Evolutionary conservation across 2,888 invertebrate species (phyloP), one percentile per base, ranked within the genome.

Genomic region (Oithona nana): DNA sequence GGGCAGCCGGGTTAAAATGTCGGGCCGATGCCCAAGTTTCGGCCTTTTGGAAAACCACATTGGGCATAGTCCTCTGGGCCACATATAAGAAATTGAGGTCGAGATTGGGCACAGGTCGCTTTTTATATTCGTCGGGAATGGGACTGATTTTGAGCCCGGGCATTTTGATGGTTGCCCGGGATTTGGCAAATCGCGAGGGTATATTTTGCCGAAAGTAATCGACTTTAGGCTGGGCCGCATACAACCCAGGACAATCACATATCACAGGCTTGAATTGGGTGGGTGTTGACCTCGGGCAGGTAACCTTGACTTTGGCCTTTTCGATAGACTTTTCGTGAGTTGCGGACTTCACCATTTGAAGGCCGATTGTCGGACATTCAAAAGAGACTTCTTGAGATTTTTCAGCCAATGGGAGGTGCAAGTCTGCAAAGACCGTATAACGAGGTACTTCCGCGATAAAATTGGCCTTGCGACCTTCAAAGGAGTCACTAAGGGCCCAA

Each of bases 381-480:
- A 24, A 54, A 54, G 26, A 24, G 54, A 54, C 26, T 54, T 20
- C 26, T 26, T 54, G 54, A 54, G 54, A 24, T 20, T 54, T 54
- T 39, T 39, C 39, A 20, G 54, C 54, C 54, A 54, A 26, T 24
- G 16, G 26, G 22, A 54, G 24, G 24, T 26, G 54, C 26, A 54
- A 26, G 20, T 54, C 54, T 54, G 54, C 26, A 54, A 54, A 54
- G 54, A 54, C 54, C 26, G 54, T 24, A 26, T 24, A 54, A 26
- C 16, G 16, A 26, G 22, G 54, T 26, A 54, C 26, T 20, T 20
- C 24, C 16, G 22, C 16, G 13, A 24, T 20, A 54, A 54, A 24
- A 3, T 24, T 20, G 26, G 22, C 54, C 54, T 39, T 39, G 39
- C 16, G 8, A 24, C 54, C 54, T 3, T 26, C 26, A 26, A 22